Evolutionary conservation across 1,140 invertebrate genomes (phyloP).

Genomic region (Spodoptera frugiperda): DNA sequence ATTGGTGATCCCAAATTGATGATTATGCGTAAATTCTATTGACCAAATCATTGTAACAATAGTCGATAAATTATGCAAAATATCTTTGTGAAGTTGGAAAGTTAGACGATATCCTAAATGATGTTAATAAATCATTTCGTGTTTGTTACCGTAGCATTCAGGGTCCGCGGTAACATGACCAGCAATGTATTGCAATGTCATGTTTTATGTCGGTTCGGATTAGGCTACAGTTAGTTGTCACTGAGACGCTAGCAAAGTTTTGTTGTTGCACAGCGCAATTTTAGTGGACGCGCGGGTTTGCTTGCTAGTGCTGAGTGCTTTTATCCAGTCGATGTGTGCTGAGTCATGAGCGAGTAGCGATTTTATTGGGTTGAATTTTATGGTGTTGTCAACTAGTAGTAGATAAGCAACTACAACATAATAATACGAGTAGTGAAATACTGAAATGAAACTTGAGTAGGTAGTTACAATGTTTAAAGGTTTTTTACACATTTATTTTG

Average conservation of each 20-base stretch:
- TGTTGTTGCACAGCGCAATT: slow-evolving; percentile 71
- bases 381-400: no score
- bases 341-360: slow-evolving; percentile 51
- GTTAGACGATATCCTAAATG: background rate
- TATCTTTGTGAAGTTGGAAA: background rate
- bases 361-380: no score
- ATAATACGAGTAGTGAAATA: no score
- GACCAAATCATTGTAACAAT: no score
- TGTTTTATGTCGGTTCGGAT: slow-evolving; percentile 8
- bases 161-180: background rate
- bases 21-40: no score
- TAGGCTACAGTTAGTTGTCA: slow-evolving; percentile 49
- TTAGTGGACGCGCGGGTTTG: slow-evolving; percentile 66
- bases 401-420: no score
- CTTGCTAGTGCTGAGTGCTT: slow-evolving; percentile 68
- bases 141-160: background rate
- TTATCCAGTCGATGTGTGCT: slow-evolving; percentile 50
- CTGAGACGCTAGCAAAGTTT: slow-evolving; percentile 69
- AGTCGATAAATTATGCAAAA: no score
- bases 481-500: no score
- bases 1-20: no score
- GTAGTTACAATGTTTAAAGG: no score
- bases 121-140: background rate
- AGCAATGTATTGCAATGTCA: slow-evolving; percentile 12
- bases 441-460: no score